Base-by-base conservation (phyloP, 1,140 invertebrate species). In the Brachionus plicatilis region DNA sequence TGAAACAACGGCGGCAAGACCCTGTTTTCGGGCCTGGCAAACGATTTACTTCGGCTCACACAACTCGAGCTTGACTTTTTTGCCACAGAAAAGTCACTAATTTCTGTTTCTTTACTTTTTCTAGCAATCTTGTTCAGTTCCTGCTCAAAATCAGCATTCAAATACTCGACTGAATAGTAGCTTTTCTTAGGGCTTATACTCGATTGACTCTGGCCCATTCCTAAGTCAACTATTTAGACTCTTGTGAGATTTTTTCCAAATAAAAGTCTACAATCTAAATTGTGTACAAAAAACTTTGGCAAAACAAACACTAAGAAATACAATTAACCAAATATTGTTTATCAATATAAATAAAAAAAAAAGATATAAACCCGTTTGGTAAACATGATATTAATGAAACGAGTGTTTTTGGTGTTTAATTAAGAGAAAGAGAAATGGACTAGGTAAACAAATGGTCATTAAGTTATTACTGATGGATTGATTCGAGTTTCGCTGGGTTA, bases 91-190 rank as follows among this genome's bases (percentile, higher is more conserved):
- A 56, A 60, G 2, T 60, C 53, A 45, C 41, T n/a, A 14, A n/a
- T 80, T 37, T 37, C 33, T 37, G 33, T 37, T 37, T 37, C 33
- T 37, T 37, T 37, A 37, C 33, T 37, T 37, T 37, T 37, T 79
- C 33, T 24, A 3, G 33, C 5, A 14, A 80, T 80, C 37, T 27
- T 60, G 53, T 68, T 65, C 20, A 65, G 53, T 41, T 82, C 50
- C 8, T 65, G 24, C 14, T 82, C 76, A 80, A 80, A 80, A 60
- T 80, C 76, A 17, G 43, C 76, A 47, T 82, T 82, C 20, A 82
- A 45, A 65, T 82, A 82, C 27, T 82, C 79, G 4, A 82, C 79
- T 41, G 79, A 82, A 37, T 82, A 82, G 43, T 82, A 82, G 33
- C 79, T 82, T 65, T 60, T 68, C 60, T 82, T 82, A 14, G 53